These are phyloP conservation scores for Trichomalopsis sarcophagae DNA, from an alignment of 1,140 invertebrate species.

Conservation along the genomic window DNA sequence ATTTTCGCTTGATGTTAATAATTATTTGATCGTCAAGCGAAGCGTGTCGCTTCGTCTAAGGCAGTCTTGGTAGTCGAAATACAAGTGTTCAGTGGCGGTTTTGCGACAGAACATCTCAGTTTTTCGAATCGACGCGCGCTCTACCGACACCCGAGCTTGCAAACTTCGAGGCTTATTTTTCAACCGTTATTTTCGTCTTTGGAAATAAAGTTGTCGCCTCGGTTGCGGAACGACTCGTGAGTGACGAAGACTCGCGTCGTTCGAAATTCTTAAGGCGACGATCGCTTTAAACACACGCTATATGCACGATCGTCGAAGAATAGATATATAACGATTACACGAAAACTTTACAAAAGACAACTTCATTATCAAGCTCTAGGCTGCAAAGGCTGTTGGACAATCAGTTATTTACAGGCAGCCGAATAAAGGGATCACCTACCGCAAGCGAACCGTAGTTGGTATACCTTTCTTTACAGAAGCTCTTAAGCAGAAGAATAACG, in stretches of 20 bases:
- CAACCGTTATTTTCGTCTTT: slow-evolving; percentile 23
- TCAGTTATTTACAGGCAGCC: slow-evolving; percentile 31
- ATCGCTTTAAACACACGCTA: slow-evolving; percentile 22
- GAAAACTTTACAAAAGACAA: slow-evolving; percentile 14
- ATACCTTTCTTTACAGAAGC: not conserved
- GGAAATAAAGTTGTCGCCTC: not conserved
- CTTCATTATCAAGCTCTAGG: slow-evolving; percentile 13
- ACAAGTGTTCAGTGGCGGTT: not conserved
- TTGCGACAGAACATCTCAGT: not conserved
- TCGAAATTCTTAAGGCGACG: not conserved
- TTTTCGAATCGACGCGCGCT: not conserved
- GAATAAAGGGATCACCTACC: slow-evolving; percentile 28
- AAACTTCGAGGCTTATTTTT: not conserved
- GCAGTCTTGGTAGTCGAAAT: slow-evolving; percentile 34
- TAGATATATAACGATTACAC: slow-evolving; percentile 26
- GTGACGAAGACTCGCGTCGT: not conserved
- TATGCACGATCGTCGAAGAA: not conserved
- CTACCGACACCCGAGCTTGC: not conserved
- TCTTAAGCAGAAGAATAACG: slow-evolving; percentile 22
- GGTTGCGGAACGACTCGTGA: not conserved
- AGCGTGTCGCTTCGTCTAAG: slow-evolving; percentile 2
- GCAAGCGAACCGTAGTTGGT: slow-evolving; percentile 17
- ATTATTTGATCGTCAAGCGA: slow-evolving; percentile 19
- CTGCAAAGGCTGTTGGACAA: not conserved
- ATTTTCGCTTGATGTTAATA: slow-evolving; percentile 21